phyloP scores from a whole-genome alignment of 1,140 invertebrate genomes.

The Bactericera cockerelli region DNA sequence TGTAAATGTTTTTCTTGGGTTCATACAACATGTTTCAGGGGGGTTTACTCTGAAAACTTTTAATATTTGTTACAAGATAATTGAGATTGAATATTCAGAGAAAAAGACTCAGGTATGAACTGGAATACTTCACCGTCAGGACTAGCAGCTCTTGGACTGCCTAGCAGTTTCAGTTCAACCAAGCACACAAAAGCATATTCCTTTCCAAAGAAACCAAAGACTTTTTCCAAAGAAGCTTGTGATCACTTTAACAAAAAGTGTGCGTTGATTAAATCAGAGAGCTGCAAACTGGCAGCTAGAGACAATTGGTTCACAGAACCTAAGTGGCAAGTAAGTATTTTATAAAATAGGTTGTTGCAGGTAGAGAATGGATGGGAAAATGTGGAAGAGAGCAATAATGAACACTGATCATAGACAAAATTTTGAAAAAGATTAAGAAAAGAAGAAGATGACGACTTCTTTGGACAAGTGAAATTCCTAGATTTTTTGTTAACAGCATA shows the following conservation, averaged over 20 bases:
- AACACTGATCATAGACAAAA: background rate
- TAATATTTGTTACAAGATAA: too few species aligned
- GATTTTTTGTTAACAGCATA: too few species aligned
- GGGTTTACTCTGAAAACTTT: too few species aligned
- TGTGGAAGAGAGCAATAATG: background rate
- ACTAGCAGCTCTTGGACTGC: too few species aligned
- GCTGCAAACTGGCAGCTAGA: background rate
- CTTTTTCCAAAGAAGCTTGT: background rate
- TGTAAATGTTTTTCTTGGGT: too few species aligned
- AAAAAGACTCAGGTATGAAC: too few species aligned
- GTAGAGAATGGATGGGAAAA: background rate
- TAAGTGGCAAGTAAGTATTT: background rate
- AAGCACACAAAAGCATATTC: too few species aligned
- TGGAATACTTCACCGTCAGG: too few species aligned
- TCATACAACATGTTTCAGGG: too few species aligned
- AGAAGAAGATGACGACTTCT: too few species aligned
- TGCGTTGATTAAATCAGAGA: background rate
- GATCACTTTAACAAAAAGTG: constrained; percentile 2
- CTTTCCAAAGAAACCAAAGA: background rate
- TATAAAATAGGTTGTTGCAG: background rate
- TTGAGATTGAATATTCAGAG: too few species aligned
- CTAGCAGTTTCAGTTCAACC: background rate
- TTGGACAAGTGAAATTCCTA: too few species aligned
- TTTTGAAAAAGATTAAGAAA: background rate
- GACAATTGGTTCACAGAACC: background rate